A percentile compares a stretch with the other conserved stretches of the same genome.
Conservation (phyloP, 2,888 invertebrate species). For the Dasysyrphus albostriatus region DNA sequence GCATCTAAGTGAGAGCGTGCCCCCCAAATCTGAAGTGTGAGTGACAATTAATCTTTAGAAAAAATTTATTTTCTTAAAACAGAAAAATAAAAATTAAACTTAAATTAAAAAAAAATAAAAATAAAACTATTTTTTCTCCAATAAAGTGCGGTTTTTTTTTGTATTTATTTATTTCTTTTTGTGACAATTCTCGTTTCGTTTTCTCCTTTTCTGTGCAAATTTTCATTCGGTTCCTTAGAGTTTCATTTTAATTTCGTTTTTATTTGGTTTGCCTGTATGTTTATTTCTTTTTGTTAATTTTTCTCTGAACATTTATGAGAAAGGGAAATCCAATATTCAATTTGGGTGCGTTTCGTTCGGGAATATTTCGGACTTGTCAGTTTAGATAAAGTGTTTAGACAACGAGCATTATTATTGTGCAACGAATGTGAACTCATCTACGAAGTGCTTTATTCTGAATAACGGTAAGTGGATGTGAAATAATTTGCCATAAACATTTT, state of each 20-base stretch:
- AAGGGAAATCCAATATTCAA: slow-evolving; percentile 74
- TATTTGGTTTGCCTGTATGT: background rate
- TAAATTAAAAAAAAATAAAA: slow-evolving; percentile 23
- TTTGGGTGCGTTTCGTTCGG: slow-evolving; percentile 68
- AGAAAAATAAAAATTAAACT: slow-evolving; percentile 15
- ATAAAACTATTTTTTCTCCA: slow-evolving; percentile 37
- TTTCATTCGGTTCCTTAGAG: slow-evolving; percentile 69
- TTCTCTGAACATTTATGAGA: slow-evolving; percentile 51
- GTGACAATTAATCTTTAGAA: slow-evolving; percentile 61
- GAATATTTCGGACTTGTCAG: slow-evolving; percentile 72
- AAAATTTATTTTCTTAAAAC: slow-evolving; percentile 29
- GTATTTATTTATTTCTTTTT: slow-evolving; percentile 35
- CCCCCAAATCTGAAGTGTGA: slow-evolving; percentile 73
- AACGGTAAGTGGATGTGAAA: slow-evolving; percentile 61
- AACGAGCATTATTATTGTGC: slow-evolving; percentile 77
- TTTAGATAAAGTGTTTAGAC: slow-evolving; percentile 77
- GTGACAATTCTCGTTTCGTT: slow-evolving; percentile 51
- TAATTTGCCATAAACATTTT: background rate
- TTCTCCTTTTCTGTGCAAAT: slow-evolving; percentile 63
- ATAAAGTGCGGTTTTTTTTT: slow-evolving; percentile 34
- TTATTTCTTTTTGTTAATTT: background rate
- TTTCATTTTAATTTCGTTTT: slow-evolving; percentile 49
- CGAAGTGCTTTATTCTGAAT: slow-evolving; percentile 44
- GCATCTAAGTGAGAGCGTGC: slow-evolving; percentile 74
- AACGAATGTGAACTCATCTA: slow-evolving; percentile 64